Base-by-base conservation (phyloP, 2,797 vertebrate species). In the Clarias platycephalus region DNA sequence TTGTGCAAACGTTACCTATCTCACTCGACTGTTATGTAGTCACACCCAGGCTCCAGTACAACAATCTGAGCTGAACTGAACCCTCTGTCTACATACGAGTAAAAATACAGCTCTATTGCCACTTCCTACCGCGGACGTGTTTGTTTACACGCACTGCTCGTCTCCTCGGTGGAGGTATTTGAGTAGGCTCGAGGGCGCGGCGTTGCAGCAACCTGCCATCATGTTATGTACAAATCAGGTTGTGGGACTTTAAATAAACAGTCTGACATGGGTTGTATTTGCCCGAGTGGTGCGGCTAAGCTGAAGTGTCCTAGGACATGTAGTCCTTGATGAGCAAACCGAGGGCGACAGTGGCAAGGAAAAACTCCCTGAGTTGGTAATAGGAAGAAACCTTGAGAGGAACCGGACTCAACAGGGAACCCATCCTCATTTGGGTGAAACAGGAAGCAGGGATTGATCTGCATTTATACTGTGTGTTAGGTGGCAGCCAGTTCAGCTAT, bases 11-110 rank as follows among this genome's bases (percentile, higher is more conserved):
- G 9, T 81, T 57, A 10, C 49, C 37, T 37, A 68, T 66, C 28
- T 81, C 64, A 70, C 66, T 70, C 10, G 2, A 37, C 80, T 81
- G 80, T 58, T 70, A 68, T 81, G 80, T 40, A 37, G 49, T 57
- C 80, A 70, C 80, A 58, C 80, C 80, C 80, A 70, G 34, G 4
- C 66, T 40, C 80, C 37, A 55, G 6, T 28, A 16, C 22, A 67
- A 34, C 44, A 31, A 16, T 22, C 63, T n/a, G 20, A 58, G 5
- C 28, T n/a, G 49, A 57, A 57, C 57, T 49, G 44, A 49, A 49
- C 44, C 10, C 44, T 49, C 44, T 49, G 2, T 49, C 44, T 49
- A 13, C 44, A 49, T 49, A 49, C 2, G 44, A 49, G 44, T 49
- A 12, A 49, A 49, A 49, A 49, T 49, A 12, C 40, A 12, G 5